These are phyloP conservation scores for Magallana ariakensis DNA, from an alignment of 1,140 invertebrate species.

Conservation along the genomic window DNA sequence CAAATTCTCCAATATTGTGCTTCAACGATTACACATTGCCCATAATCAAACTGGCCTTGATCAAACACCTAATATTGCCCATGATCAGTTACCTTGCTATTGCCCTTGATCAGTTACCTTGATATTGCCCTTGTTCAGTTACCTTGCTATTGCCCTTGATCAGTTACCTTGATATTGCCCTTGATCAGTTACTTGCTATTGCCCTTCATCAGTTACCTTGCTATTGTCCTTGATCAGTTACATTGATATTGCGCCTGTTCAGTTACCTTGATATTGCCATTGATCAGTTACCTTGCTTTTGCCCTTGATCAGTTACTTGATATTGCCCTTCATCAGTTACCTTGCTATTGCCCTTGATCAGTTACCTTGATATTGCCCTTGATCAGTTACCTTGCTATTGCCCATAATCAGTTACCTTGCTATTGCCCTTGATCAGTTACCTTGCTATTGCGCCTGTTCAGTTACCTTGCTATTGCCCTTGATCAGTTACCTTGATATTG, in stretches of 20 bases:
- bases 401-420: too few species aligned
- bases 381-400: constrained; percentile 64
- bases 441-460: constrained; percentile 89
- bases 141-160: background rate
- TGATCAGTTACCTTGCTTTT: constrained; percentile 85
- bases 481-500: constrained; percentile 85
- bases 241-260: constrained; percentile 90
- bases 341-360: background rate
- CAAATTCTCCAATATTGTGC: constrained; percentile 88
- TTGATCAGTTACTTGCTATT: constrained; percentile 77
- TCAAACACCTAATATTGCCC: constrained; percentile 87
- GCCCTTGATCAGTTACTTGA: constrained; percentile 82
- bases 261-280: constrained; percentile 84
- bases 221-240: constrained; percentile 73
- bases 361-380: constrained; percentile 89
- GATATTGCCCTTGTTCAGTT: constrained; percentile 87
- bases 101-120: constrained; percentile 80
- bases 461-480: background rate
- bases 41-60: background rate
- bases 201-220: constrained; percentile 80
- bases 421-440: constrained; percentile 67
- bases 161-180: constrained; percentile 88
- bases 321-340: too few species aligned
- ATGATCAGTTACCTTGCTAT: too few species aligned
- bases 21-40: constrained; percentile 77